Evolutionary conservation across 1,140 invertebrate species (phyloP).

Genomic region (Zaprionus camerounensis): DNA sequence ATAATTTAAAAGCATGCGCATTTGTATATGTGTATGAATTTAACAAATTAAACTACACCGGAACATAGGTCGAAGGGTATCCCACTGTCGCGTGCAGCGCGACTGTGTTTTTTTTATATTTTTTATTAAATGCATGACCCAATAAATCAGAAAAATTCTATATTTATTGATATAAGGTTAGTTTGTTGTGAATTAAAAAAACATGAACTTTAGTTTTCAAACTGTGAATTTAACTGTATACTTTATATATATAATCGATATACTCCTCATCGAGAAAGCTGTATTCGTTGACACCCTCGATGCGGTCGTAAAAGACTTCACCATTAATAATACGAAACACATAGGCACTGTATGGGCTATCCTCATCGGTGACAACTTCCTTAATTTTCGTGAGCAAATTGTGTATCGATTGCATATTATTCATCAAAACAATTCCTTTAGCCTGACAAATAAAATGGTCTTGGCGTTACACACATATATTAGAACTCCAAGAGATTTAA

Average conservation of each 20-base stretch:
- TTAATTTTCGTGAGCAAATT: slow-evolving; percentile 3
- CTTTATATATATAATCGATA: slow-evolving; percentile 13
- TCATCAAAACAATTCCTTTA: neutral
- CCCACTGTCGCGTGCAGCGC: too few relatives aligned
- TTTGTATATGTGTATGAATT: too few relatives aligned
- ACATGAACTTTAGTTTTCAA: neutral
- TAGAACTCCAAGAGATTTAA: too few relatives aligned
- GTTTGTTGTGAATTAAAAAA: too few relatives aligned
- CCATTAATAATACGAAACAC: neutral
- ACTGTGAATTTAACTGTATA: neutral
- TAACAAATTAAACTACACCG: too few relatives aligned
- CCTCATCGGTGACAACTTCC: neutral
- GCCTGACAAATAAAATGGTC: neutral
- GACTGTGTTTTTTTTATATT: too few relatives aligned
- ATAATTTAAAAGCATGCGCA: too few relatives aligned
- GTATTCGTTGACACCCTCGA: neutral
- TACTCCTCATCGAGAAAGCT: slow-evolving; percentile 26
- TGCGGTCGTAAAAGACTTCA: slow-evolving; percentile 5
- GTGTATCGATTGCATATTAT: neutral
- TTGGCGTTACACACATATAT: neutral
- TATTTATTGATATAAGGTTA: too few relatives aligned
- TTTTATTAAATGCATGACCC: too few relatives aligned
- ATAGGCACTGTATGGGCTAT: slow-evolving; percentile 14
- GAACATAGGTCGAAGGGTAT: too few relatives aligned
- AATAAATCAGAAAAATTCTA: too few relatives aligned